Conservation (phyloP, 2,888 invertebrate genomes). For the Teleogryllus oceanicus region DNA sequence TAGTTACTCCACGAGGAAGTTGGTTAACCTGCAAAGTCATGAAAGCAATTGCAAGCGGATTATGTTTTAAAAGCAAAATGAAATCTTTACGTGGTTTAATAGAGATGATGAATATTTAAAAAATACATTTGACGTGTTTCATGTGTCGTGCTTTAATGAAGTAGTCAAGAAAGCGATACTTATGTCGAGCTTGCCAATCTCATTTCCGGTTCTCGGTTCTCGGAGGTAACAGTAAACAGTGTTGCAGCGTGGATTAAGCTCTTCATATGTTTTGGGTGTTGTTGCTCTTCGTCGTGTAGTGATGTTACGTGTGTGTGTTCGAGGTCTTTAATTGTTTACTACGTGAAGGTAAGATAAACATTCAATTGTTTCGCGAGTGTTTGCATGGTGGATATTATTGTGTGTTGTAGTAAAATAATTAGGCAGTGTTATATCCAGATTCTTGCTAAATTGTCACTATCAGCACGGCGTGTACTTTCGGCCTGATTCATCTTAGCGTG, state of each 20-base stretch:
- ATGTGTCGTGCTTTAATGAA: neutral
- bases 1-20: neutral
- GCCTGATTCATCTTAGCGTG: conserved; percentile 34
- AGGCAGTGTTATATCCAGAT: neutral
- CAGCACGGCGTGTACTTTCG: conserved; percentile 21
- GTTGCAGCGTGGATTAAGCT: conserved; percentile 28
- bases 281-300: conserved; percentile 24
- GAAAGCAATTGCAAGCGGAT: neutral
- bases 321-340: conserved; percentile 19
- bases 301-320: conserved; percentile 25
- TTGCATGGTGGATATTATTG: neutral
- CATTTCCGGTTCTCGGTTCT: conserved; percentile 23
- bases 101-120: neutral
- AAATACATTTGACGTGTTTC: neutral
- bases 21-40: conserved; percentile 8
- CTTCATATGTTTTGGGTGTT: conserved; percentile 29
- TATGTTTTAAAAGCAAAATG: neutral
- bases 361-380: neutral
- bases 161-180: neutral
- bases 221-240: conserved; percentile 28
- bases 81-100: neutral
- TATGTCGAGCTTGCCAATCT: conserved; percentile 3
- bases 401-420: neutral
- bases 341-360: conserved; percentile 23
- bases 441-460: neutral